phyloP scores from a whole-genome alignment of 2,888 invertebrate genomes.

The Platerodrilus igneus region DNA sequence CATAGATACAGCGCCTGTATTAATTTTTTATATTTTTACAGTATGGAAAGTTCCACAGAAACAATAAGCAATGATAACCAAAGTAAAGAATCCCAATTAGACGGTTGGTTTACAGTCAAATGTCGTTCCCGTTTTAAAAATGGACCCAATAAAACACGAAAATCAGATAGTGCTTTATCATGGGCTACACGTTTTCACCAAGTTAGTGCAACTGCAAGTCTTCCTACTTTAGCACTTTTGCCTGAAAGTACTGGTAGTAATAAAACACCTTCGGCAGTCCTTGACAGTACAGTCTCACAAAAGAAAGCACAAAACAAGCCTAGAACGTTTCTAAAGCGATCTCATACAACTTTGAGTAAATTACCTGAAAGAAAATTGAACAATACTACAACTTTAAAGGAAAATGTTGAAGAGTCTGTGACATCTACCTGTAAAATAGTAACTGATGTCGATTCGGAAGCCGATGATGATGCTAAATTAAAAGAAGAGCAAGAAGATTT shows the following conservation, averaged over 20 bases:
- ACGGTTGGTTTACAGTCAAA: slow-evolving; percentile 90
- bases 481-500: slow-evolving; percentile 54
- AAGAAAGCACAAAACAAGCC: slow-evolving; percentile 6
- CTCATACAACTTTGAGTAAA: slow-evolving; percentile 44
- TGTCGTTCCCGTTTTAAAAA: slow-evolving; percentile 60
- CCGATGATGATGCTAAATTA: slow-evolving; percentile 56
- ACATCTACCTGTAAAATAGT: slow-evolving; percentile 55
- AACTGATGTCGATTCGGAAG: slow-evolving; percentile 58
- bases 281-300: slow-evolving; percentile 41
- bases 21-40: slow-evolving; percentile 39
- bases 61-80: slow-evolving; percentile 55
- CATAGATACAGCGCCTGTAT: too few species aligned
- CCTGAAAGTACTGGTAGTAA: slow-evolving; percentile 38
- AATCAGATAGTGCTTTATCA: slow-evolving; percentile 47
- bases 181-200: slow-evolving; percentile 76
- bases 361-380: too few species aligned
- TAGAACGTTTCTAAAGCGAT: slow-evolving; percentile 37
- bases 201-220: slow-evolving; percentile 76
- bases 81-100: slow-evolving; percentile 45
- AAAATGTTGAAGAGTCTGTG: slow-evolving; percentile 26
- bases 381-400: slow-evolving; percentile 10
- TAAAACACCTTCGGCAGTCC: slow-evolving; percentile 16
- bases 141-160: slow-evolving; percentile 47
- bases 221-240: slow-evolving; percentile 64
- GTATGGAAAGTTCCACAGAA: slow-evolving; percentile 54